Conservation (phyloP, 2,888 invertebrate genomes). For the Amiota mariae region DNA sequence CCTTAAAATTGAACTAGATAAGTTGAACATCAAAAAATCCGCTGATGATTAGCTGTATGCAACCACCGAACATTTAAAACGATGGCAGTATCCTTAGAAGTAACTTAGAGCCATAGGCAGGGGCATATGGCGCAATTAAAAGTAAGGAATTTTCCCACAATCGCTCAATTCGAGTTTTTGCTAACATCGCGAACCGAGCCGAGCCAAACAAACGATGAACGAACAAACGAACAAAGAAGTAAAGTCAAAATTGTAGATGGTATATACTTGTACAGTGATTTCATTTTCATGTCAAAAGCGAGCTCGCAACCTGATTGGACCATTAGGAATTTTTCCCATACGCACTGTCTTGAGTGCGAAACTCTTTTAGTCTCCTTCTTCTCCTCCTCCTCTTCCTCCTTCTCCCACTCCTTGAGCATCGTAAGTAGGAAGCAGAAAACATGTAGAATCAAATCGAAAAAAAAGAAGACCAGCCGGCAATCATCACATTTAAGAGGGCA, state of each 20-base stretch:
- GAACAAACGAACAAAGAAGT: too few species aligned
- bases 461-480: neutral
- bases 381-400: neutral
- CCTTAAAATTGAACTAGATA: too few species aligned
- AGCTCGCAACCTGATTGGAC: conserved; percentile 57
- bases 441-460: neutral
- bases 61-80: too few species aligned
- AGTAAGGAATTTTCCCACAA: conserved; percentile 68
- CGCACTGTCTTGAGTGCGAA: conserved; percentile 14
- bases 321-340: conserved; percentile 67
- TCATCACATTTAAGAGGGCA: neutral
- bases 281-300: conserved; percentile 65
- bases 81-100: too few species aligned
- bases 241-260: too few species aligned
- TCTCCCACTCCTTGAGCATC: conserved; percentile 11
- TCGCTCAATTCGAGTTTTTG: conserved; percentile 1
- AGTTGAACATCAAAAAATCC: too few species aligned
- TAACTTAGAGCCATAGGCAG: neutral
- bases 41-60: too few species aligned
- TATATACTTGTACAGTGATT: conserved; percentile 61
- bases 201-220: too few species aligned
- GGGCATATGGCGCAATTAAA: conserved; percentile 63
- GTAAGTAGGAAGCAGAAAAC: neutral
- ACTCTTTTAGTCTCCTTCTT: neutral
- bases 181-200: too few species aligned